Evolutionary conservation across 2,888 invertebrate genomes (phyloP), one percentile per base, ranked within the genome.

Genomic region (Acanthoscelides obtectus): DNA sequence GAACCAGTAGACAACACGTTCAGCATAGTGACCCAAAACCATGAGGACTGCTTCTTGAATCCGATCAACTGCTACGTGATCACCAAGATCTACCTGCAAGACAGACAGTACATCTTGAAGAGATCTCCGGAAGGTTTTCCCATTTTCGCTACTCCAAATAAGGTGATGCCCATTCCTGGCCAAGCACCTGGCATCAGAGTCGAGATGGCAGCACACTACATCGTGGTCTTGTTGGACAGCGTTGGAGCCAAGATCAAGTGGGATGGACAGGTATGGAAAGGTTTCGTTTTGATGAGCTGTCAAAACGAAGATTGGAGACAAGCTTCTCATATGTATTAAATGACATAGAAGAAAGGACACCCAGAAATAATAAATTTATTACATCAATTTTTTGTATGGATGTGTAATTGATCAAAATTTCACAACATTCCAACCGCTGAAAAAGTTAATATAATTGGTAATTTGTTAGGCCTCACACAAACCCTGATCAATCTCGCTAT

Each of bases 131-230:
- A 74, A 19, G 76, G 77, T 0, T 22, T 70, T 20, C 74, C 83
- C 19, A 76, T 81, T 66, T 81, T 84, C 73, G 76, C 78, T 12
- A 75, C 79, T 0, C 72, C 77, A 0, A 81, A 81, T 45, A 82
- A 84, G 75, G 69, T 81, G 3, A 73, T 94, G 5, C 90, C 92
- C 0, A 91, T 95, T 73, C 95, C 95, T 0, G 90, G 90, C 0
- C 90, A 92, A 69, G 86, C 93, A 2, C 90, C 93, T 71, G 94
- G 94, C 17, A 86, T 96, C 75, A 88, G 93, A 69, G 91, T 93
- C 5, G 89, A 93, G 77, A 90, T 92, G 85, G 88, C 92, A 8
- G 91, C 92, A 0, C 91, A 92, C 80, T 91, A 92, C 80, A 88
- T 95, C 0, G 86, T 91, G 20, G 87, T 94, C 45, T 88, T 89